phyloP scores from a whole-genome alignment of 2,888 invertebrate species.

The Ceramica pisi region DNA sequence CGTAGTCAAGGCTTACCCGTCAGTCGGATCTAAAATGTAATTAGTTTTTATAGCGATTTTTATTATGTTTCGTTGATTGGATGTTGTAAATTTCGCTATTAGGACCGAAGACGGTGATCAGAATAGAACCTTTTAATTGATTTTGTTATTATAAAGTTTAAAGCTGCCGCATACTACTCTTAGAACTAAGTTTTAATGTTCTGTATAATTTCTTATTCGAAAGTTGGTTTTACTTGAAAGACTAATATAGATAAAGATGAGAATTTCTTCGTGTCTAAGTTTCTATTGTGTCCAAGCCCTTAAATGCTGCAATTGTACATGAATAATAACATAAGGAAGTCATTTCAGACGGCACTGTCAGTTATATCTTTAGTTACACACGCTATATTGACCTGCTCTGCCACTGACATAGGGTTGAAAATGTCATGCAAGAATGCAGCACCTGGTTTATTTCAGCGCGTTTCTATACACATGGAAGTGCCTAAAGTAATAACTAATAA shows the following conservation, averaged over 20 bases:
- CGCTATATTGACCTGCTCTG: conserved; percentile 34
- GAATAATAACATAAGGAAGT: conserved; percentile 59
- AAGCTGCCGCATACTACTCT: not conserved
- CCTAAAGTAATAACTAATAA: conserved; percentile 40
- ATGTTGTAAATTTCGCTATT: conserved; percentile 68
- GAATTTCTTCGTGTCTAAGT: conserved; percentile 11
- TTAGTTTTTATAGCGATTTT: conserved; percentile 70
- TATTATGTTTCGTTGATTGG: conserved; percentile 68
- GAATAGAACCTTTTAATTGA: conserved; percentile 61
- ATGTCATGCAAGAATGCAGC: conserved; percentile 19
- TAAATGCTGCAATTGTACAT: conserved; percentile 48
- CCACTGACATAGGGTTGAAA: conserved; percentile 45
- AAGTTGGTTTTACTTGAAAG: not conserved
- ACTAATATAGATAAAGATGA: conserved; percentile 10
- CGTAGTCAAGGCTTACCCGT: conserved; percentile 60
- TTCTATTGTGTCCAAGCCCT: conserved; percentile 27
- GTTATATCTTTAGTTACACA: conserved; percentile 33
- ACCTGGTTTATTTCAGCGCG: conserved; percentile 50
- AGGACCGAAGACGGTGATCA: conserved; percentile 59
- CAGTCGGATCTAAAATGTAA: conserved; percentile 60
- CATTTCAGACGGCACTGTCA: conserved; percentile 50
- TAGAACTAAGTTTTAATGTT: not conserved
- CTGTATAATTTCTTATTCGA: not conserved
- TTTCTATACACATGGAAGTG: conserved; percentile 51
- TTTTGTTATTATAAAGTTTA: conserved; percentile 51